Conservation (phyloP, 2,888 invertebrate genomes). For the Eledona agricola region DNA sequence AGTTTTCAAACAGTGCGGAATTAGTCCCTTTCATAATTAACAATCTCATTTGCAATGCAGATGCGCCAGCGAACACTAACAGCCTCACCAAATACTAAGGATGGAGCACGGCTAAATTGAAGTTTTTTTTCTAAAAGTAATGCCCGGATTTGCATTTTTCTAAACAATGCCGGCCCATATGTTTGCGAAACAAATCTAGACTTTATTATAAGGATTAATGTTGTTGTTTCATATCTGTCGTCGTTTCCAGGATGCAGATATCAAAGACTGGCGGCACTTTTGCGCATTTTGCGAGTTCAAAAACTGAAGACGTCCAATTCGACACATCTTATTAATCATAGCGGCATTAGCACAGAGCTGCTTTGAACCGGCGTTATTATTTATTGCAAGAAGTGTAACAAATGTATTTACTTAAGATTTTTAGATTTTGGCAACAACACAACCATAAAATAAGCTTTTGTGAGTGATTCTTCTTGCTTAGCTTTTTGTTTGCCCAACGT, state of each 20-base stretch:
- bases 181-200: too few species aligned
- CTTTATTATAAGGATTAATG: too few species aligned
- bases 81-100: slow-evolving; percentile 24
- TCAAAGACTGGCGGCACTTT: too few species aligned
- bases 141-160: too few species aligned
- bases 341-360: neutral
- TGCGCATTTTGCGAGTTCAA: too few species aligned
- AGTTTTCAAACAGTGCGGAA: slow-evolving; percentile 34
- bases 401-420: slow-evolving; percentile 32
- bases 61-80: slow-evolving; percentile 24
- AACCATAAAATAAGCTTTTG: slow-evolving; percentile 30
- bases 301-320: too few species aligned
- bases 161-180: too few species aligned
- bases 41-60: slow-evolving; percentile 36
- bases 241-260: too few species aligned
- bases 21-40: slow-evolving; percentile 37
- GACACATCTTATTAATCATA: too few species aligned
- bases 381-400: slow-evolving; percentile 26
- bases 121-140: slow-evolving; percentile 10
- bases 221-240: too few species aligned
- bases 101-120: slow-evolving; percentile 12
- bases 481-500: slow-evolving; percentile 26
- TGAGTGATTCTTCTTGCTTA: slow-evolving; percentile 14
- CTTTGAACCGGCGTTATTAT: slow-evolving; percentile 5
- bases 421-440: slow-evolving; percentile 35